These are phyloP conservation scores for Callyntrura guangdongensis DNA, from an alignment of 2,888 invertebrate genomes.

Conservation along the genomic window DNA sequence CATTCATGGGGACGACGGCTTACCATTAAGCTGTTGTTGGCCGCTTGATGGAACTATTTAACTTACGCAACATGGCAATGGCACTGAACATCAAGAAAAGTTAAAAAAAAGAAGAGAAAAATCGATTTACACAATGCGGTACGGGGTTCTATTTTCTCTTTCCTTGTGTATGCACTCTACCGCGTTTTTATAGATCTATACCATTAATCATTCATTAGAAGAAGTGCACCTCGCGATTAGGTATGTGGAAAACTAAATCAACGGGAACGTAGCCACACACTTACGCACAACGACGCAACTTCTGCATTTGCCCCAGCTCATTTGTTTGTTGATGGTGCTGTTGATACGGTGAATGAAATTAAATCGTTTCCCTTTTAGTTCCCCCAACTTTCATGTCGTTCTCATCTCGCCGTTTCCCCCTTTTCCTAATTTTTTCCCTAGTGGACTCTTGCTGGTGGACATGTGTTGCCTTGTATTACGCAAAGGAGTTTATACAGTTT, in stretches of 20 bases:
- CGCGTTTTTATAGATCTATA: neutral
- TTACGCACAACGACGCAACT: neutral
- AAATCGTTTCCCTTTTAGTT: neutral
- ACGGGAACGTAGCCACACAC: neutral
- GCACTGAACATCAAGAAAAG: conserved; percentile 3
- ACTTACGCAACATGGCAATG: conserved; percentile 27
- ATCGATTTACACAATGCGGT: neutral
- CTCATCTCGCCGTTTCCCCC: conserved; percentile 13
- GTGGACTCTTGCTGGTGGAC: conserved; percentile 32
- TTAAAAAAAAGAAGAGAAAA: conserved; percentile 24
- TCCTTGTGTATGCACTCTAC: conserved; percentile 21
- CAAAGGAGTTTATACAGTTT: too few species aligned
- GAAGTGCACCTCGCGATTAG: conserved; percentile 33
- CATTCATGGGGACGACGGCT: too few species aligned
- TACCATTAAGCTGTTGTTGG: conserved; percentile 19
- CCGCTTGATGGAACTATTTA: neutral
- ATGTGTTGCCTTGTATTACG: conserved; percentile 48
- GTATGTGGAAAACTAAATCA: conserved; percentile 1
- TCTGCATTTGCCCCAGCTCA: neutral
- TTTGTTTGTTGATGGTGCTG: conserved; percentile 33
- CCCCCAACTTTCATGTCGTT: neutral
- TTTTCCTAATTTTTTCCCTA: neutral
- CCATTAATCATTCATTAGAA: conserved; percentile 54
- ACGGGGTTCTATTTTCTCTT: too few species aligned
- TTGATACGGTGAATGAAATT: conserved; percentile 2